Base-by-base conservation (phyloP, 2,797 vertebrate species). In the Pangasius krempfi region DNA sequence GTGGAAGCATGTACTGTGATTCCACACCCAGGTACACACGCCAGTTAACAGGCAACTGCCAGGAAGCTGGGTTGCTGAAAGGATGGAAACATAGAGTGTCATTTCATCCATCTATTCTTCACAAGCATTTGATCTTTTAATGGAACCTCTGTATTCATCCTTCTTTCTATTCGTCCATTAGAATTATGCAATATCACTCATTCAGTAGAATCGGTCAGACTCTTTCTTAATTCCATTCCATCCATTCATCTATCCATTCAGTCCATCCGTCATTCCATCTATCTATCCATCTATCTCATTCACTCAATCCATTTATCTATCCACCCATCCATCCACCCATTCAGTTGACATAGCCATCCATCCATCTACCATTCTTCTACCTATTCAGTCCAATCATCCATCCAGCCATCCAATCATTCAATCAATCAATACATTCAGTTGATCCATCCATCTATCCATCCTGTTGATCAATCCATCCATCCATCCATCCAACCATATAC, bases 1-100 rank as follows among this genome's bases (percentile, higher is more conserved):
- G 86, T 0, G 92, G 88, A 2, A 90, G 94, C 30, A 92, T 91
- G 68, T 92, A 88, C 91, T 97, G 94, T 85, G 96, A 93, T 0
- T 94, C 94, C 72, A 94, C 91, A 12, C 97, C 97, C 0, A 93
- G 91, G 0, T 96, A 96, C 50, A 97, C 96, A 87, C 91, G 95
- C 97, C 97, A 97, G 88, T 95, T 94, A 0, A 94, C 94, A 0
- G 96, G 92, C 73, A 94, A 94, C 92, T 94, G 89, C 60, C 84
- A 93, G 81, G 95, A 94, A 89, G 94, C 92, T 9, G 9, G 58
- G 79, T 30, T 82, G 52, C 84, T 83, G 58, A 56, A 72, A 66
- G 30, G 50, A 30, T 18, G 14, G 54, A 68, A 40, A 72, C 22
- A 37, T 25, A 66, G 54, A 80, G 16, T 22, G 20, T 68, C 25